Base-by-base conservation (phyloP, 1,140 invertebrate species). In the Chelonus insularis region DNA sequence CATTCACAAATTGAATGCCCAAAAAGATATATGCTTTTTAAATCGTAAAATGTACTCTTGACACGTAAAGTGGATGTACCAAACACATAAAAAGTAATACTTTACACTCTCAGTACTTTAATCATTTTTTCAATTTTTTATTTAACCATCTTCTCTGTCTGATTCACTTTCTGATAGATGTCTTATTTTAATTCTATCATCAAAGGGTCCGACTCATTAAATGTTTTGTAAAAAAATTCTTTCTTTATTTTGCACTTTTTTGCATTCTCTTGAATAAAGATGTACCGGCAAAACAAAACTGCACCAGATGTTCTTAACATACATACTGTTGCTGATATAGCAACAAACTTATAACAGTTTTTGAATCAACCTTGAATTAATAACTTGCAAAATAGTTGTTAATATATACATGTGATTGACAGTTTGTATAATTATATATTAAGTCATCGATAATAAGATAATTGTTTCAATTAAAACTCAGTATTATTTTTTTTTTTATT, bases 1-100 rank as follows among this genome's bases (percentile, higher is more conserved):
- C 57, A 48, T 60, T 67, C 18, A 37, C 58, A 55, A 61, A 69
- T 69, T 60, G 62, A 57, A 64, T 65, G 65, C 67, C 68, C 52
- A 36, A 34, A 48, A 63, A 57, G 63, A 69, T 67, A 67, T 64
- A 67, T 65, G 48, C 62, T 55, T 62, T 54, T 57, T 60, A 52
- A 58, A 18, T 65, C 60, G 63, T 69, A 62, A 67, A 67, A 61
- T 62, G 59, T 57, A 34, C 37, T 14, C 58, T 8, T 64, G 65
- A 66, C 67, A 66, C 37, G 32, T 29, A 16, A 52, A n/a, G n/a
- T n/a, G n/a, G n/a, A n/a, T n/a, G n/a, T n/a, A n/a, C n/a, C n/a
- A n/a, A n/a, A n/a, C n/a, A n/a, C n/a, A n/a, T n/a, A n/a, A n/a
- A n/a, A n/a, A n/a, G n/a, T n/a, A n/a, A n/a, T n/a, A n/a, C n/a